Conservation (phyloP, 1,140 invertebrate species). For the Calycopis cecrops region DNA sequence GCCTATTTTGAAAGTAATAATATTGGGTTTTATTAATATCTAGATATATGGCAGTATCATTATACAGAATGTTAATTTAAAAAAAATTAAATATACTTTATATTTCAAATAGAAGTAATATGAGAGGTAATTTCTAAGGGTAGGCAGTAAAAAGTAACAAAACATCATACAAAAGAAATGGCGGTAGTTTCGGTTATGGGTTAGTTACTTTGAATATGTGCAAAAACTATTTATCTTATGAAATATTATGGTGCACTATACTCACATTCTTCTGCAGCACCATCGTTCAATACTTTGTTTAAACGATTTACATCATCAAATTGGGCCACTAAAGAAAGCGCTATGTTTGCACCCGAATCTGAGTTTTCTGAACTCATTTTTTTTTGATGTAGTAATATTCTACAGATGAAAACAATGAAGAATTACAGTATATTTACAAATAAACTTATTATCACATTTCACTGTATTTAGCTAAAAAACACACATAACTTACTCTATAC, state of each 20-base stretch:
- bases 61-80: too few relatives aligned
- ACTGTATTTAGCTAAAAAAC: not conserved
- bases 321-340: constrained; percentile 59
- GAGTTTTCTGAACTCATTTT: constrained; percentile 64
- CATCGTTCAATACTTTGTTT: constrained; percentile 79
- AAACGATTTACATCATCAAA: constrained; percentile 82
- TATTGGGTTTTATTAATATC: too few relatives aligned
- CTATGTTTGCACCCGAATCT: constrained; percentile 45
- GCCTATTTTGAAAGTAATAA: too few relatives aligned
- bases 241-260: constrained; percentile 13
- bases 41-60: too few relatives aligned
- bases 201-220: not conserved
- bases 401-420: constrained; percentile 5
- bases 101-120: too few relatives aligned
- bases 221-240: not conserved
- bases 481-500: too few relatives aligned
- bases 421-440: not conserved
- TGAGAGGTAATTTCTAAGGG: too few relatives aligned
- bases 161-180: not conserved
- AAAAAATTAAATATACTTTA: too few relatives aligned
- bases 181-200: constrained; percentile 13
- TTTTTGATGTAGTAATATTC: not conserved
- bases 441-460: constrained; percentile 3
- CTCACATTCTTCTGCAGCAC: constrained; percentile 81
- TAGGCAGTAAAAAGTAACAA: too few relatives aligned